These are phyloP conservation scores for Madoqua kirkii DNA, from an alignment of 2,113 vertebrate species.

Conservation along the genomic window DNA sequence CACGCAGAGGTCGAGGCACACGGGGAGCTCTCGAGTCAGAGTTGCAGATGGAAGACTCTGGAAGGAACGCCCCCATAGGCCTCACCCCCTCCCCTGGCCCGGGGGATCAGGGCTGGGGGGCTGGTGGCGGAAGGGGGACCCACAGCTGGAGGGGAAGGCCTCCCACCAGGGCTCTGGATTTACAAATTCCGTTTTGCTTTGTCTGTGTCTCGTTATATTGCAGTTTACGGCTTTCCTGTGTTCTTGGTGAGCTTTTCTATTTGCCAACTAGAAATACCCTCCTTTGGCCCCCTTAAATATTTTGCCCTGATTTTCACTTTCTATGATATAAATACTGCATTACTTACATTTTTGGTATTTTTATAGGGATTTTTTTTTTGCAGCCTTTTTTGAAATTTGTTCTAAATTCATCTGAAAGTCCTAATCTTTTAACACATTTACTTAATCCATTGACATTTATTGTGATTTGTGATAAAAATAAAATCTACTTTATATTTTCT, in stretches of 20 bases:
- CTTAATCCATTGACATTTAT: not conserved
- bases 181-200: no score
- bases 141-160: not conserved
- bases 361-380: not conserved
- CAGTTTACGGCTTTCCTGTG: not conserved
- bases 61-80: not conserved
- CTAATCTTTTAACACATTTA: not conserved
- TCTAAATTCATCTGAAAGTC: not conserved
- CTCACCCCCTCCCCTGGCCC: rapidly evolving
- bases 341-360: not conserved
- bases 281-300: not conserved
- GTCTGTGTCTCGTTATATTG: not conserved
- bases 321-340: not conserved
- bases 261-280: not conserved
- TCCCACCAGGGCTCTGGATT: rapidly evolving
- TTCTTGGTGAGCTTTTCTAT: not conserved
- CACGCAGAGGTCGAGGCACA: not conserved
- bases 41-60: not conserved
- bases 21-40: not conserved
- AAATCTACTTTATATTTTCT: not conserved
- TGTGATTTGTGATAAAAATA: not conserved
- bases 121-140: rapidly evolving
- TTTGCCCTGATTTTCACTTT: not conserved
- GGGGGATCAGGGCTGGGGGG: not conserved
- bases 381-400: not conserved